Percentiles rank a stretch among this genome's conserved stretches.
These are phyloP conservation scores for Netelia inedita DNA, from an alignment of 2,888 invertebrate species.

Conservation along the genomic window DNA sequence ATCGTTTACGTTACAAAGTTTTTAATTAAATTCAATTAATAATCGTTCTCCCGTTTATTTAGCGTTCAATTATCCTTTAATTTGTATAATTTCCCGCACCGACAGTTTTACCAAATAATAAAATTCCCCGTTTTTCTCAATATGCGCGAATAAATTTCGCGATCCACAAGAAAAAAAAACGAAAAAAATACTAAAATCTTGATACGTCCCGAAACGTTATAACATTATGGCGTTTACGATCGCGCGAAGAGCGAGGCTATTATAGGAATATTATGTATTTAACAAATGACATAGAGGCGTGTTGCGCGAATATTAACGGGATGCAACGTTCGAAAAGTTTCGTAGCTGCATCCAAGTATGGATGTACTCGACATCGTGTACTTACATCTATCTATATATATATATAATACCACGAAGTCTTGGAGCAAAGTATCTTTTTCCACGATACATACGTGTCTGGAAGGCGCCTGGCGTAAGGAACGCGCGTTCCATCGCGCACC, in stretches of 20 bases:
- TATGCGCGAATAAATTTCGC: too few species aligned
- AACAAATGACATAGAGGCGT: conserved; percentile 24
- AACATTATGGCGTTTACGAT: conserved; percentile 10
- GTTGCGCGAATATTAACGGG: conserved; percentile 50
- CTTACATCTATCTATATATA: conserved; percentile 29
- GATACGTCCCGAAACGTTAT: not conserved
- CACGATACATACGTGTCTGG: conserved; percentile 16
- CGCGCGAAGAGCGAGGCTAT: conserved; percentile 11
- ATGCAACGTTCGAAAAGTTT: conserved; percentile 40
- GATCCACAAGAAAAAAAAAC: too few species aligned
- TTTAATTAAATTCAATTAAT: too few species aligned
- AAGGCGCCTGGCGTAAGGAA: conserved; percentile 33
- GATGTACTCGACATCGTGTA: not conserved
- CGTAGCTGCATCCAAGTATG: not conserved
- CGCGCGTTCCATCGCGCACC: conserved; percentile 14
- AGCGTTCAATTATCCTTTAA: too few species aligned
- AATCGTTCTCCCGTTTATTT: too few species aligned
- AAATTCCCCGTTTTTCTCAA: too few species aligned
- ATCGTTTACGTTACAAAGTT: too few species aligned
- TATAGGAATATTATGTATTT: conserved; percentile 22
- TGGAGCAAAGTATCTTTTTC: conserved; percentile 41
- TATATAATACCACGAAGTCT: conserved; percentile 16
- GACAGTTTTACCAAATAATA: too few species aligned
- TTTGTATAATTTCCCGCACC: too few species aligned
- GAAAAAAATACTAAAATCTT: too few species aligned